A percentile compares a stretch with the other conserved stretches of the same genome.
Conservation (phyloP, 2,113 vertebrate species). For the Trachemys scripta region DNA sequence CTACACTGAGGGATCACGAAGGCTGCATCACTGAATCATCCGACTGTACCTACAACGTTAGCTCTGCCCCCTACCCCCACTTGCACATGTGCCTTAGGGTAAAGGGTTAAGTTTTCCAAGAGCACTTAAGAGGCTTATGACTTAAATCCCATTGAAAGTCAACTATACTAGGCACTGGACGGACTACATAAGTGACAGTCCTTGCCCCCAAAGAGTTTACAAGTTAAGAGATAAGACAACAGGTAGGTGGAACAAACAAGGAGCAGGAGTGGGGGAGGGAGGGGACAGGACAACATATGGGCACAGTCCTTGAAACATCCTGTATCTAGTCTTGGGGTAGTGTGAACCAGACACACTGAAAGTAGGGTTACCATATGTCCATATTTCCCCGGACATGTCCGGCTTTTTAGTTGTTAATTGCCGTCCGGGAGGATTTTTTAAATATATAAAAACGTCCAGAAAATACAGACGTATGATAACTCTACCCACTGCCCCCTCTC, state of each 20-base stretch:
- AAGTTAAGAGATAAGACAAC: background rate
- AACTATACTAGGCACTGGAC: background rate
- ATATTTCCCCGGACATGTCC: too few species aligned
- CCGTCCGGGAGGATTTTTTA: too few species aligned
- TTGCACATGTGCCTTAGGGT: background rate
- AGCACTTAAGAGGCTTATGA: background rate
- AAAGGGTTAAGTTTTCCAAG: background rate
- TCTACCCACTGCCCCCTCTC: too few species aligned
- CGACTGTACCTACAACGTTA: background rate
- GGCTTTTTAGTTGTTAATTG: too few species aligned
- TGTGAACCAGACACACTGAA: background rate
- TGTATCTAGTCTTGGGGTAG: too few species aligned
- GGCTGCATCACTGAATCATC: background rate
- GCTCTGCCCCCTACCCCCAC: too few species aligned
- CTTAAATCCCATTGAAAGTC: background rate
- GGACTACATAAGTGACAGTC: background rate
- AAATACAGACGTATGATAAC: too few species aligned
- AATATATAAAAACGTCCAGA: too few species aligned
- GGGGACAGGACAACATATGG: background rate
- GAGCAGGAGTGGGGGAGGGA: background rate
- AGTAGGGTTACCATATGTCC: background rate
- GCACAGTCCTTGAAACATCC: too few species aligned
- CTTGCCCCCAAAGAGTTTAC: background rate
- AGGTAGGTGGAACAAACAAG: background rate
- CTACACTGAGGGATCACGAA: too few species aligned